A percentile compares a stretch with the other conserved stretches of the same genome.
phyloP scores from a whole-genome alignment of 2,113 vertebrate genomes.

The Erpornis zantholeuca region DNA sequence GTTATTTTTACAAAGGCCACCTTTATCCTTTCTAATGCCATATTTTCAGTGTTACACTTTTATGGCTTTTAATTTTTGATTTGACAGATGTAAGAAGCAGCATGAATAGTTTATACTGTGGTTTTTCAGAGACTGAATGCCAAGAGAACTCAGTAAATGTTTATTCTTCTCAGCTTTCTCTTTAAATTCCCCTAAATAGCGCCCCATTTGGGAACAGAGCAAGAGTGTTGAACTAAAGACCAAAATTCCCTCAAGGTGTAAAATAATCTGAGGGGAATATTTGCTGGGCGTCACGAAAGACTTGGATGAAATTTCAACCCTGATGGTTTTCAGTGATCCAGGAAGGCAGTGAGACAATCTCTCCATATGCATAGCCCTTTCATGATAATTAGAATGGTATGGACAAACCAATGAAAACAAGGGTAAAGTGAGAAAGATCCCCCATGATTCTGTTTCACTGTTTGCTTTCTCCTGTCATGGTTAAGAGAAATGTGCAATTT shows the following conservation, averaged over 20 bases:
- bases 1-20: constrained; percentile 86
- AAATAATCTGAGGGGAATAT: constrained; percentile 81
- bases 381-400: constrained; percentile 81
- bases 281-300: constrained; percentile 83
- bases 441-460: constrained; percentile 81
- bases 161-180: constrained; percentile 86
- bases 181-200: constrained; percentile 81
- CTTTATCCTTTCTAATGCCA: constrained; percentile 84
- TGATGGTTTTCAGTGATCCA: constrained; percentile 80
- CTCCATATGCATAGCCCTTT: constrained; percentile 79
- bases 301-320: constrained; percentile 84
- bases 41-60: constrained; percentile 86
- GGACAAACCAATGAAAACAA: constrained; percentile 81
- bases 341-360: constrained; percentile 83
- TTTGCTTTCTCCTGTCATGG: constrained; percentile 85
- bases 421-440: constrained; percentile 79
- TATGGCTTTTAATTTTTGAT: constrained; percentile 84
- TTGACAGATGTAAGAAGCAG: constrained; percentile 81
- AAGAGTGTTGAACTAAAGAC: constrained; percentile 84
- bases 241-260: constrained; percentile 86
- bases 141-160: constrained; percentile 86
- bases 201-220: constrained; percentile 83
- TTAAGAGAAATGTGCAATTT: constrained; percentile 86
- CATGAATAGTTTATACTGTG: constrained; percentile 84
- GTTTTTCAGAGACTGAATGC: constrained; percentile 84